Conservation (phyloP, 2,797 vertebrate species). For the Darevskia nairensis region DNA sequence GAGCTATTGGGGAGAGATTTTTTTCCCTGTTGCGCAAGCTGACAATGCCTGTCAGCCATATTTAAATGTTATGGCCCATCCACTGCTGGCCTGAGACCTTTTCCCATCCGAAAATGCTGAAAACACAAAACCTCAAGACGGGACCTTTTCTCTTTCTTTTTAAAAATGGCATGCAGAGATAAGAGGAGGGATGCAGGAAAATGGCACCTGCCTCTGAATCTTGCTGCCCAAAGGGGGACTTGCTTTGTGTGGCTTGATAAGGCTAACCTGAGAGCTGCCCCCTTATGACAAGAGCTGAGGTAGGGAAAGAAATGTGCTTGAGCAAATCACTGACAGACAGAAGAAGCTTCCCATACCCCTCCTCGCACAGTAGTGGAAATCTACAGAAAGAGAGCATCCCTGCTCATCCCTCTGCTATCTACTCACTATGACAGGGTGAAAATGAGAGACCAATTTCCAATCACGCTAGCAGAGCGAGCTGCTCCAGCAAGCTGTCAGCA, state of each 20-base stretch:
- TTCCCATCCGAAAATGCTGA: constrained; percentile 2
- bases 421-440: constrained; percentile 22
- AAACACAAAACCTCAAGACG: not conserved
- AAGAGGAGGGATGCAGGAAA: not conserved
- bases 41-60: not conserved
- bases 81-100: no score
- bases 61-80: not conserved
- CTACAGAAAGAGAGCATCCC: constrained; percentile 39
- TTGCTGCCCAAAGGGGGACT: not conserved
- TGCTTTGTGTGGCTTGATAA: constrained; percentile 9
- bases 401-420: not conserved
- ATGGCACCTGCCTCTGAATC: not conserved
- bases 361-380: fast-evolving
- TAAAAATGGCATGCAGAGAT: not conserved
- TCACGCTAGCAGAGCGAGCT: fast-evolving
- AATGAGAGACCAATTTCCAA: constrained; percentile 44
- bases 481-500: constrained; percentile 52
- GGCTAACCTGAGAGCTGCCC: not conserved
- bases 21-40: not conserved
- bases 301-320: not conserved
- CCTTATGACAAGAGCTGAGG: not conserved
- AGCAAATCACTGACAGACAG: not conserved
- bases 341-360: not conserved
- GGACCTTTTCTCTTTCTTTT: not conserved
- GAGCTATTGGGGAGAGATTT: not conserved